Base-by-base conservation (phyloP, 2,888 invertebrate species). In the Harpalus rubripes region DNA sequence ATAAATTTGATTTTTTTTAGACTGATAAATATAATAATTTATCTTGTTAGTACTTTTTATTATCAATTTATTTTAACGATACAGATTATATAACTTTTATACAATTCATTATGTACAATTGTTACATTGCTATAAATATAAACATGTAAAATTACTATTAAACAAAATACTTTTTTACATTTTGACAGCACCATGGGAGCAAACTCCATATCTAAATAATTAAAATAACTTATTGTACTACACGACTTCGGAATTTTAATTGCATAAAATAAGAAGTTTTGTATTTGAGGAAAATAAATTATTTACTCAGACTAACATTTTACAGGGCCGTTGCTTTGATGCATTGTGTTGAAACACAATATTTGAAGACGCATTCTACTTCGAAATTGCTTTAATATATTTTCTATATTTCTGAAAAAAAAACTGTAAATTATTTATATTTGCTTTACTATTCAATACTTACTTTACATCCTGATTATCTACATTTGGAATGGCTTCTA, bases 401-500 rank as follows among this genome's bases (percentile, higher is more conserved):
- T 92, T 86, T 95, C 94, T 88, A 95, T 93, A 56, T 93, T 91
- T 88, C 94, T 94, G 90, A n/a, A 90, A 91, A 81, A 85, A 86
- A 74, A 59, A 85, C 4, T 59, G 18, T n/a, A 15, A 16, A 59
- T 59, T 16, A 16, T n/a, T 59, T 16, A n/a, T 7, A 59, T 59
- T 59, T 59, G 7, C 7, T 15, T 15, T 15, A 59, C 32, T 59
- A 15, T 15, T 68, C 32, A 39, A 44, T 82, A 85, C 87, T 87
- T 88, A 89, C 86, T 88, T 88, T 81, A 87, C 85, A 86, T 90
- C 94, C 88, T 92, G 89, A 92, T 93, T 86, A 88, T 94, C 93
- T 10, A 96, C 90, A 0, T 93, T 93, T 32, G 96, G 96, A 87
- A 96, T 94, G 5, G 95, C 94, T 86, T 96, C 95, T 85, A 97